A percentile compares a stretch with the other conserved stretches of the same genome.
These are phyloP conservation scores for Macaca mulatta DNA, from an alignment of 2,113 vertebrate genomes.

Conservation along the genomic window DNA sequence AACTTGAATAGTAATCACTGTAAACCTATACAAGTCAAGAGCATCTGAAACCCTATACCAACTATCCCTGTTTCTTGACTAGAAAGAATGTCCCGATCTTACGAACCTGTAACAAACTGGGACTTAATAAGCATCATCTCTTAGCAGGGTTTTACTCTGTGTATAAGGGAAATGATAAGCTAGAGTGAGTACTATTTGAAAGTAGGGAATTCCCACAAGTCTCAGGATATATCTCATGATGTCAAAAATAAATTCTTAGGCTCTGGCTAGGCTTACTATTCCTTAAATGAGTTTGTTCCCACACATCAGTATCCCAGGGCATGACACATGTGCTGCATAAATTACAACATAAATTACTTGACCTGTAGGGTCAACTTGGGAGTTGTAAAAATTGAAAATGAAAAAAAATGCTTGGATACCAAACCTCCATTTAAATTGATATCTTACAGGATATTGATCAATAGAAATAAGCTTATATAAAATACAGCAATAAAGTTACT, in stretches of 20 bases:
- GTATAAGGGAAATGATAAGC: background rate
- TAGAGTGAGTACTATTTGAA: background rate
- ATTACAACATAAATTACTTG: no score
- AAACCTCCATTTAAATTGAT: background rate
- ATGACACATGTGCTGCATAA: background rate
- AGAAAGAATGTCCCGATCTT: background rate
- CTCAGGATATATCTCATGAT: background rate
- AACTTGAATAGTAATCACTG: background rate
- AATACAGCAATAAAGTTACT: background rate
- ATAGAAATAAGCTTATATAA: background rate
- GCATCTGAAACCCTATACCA: background rate
- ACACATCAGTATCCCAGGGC: background rate
- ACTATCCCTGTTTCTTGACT: background rate
- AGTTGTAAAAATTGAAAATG: background rate
- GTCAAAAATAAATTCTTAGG: background rate
- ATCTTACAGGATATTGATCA: background rate
- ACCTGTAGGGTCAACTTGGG: background rate
- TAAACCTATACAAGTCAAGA: background rate
- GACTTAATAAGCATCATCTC: background rate
- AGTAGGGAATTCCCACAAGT: background rate
- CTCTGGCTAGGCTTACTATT: background rate
- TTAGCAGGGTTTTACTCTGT: background rate
- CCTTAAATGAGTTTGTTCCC: background rate
- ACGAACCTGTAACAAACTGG: background rate
- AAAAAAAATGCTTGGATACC: background rate